Conservation (phyloP, 2,888 invertebrate species). For the Drosophila mettleri region DNA sequence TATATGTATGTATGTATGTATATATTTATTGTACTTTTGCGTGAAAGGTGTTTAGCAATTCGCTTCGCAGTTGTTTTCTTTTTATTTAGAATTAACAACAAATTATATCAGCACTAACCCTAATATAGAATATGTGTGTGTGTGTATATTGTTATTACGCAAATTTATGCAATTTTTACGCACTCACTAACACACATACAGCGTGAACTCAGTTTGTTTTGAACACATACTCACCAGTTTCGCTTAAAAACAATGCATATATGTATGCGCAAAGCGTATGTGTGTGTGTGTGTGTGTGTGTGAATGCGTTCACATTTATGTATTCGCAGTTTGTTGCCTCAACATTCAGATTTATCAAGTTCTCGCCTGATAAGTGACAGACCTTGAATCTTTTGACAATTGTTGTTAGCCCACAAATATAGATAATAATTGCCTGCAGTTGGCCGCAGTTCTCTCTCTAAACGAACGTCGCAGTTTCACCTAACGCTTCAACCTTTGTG, state of each 20-base stretch:
- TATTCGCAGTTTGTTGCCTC: conserved; percentile 1
- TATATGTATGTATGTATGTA: conserved; percentile 4
- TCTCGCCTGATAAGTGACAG: conserved; percentile 26
- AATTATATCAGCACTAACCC: conserved; percentile 4
- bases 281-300: conserved; percentile 1
- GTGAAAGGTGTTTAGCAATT: conserved; percentile 14
- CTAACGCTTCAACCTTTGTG: conserved; percentile 38
- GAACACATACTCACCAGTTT: conserved; percentile 35
- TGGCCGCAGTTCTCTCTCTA: neutral
- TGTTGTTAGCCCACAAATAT: conserved; percentile 12
- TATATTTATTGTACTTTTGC: neutral
- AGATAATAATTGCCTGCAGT: conserved; percentile 32
- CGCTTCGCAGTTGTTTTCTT: neutral
- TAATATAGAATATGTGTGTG: no score
- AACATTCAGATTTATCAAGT: conserved; percentile 26
- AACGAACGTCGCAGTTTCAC: conserved; percentile 45
- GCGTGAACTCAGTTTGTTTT: conserved; percentile 33
- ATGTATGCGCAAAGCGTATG: conserved; percentile 2
- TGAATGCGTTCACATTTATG: neutral
- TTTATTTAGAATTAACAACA: conserved; percentile 4
- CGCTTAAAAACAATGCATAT: conserved; percentile 43
- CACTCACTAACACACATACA: neutral
- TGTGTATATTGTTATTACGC: conserved; percentile 12
- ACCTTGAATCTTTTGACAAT: conserved; percentile 45
- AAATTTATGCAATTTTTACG: conserved; percentile 11